Percentiles rank a stretch among this genome's conserved stretches.
Conservation (phyloP, 2,113 vertebrate genomes). For the Carassius carassius region DNA sequence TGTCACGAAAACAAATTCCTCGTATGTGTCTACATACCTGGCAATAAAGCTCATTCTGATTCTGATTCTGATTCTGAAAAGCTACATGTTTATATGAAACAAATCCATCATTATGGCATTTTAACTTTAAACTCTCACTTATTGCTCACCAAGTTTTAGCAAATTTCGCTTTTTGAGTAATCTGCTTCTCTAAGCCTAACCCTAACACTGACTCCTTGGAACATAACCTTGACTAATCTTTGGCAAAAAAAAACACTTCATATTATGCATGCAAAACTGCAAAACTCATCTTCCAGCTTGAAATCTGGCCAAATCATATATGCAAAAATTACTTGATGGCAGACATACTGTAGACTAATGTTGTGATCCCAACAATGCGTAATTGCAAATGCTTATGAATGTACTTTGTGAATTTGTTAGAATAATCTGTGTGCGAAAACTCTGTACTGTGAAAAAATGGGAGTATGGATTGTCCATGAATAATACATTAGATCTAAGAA, state of each 20-base stretch:
- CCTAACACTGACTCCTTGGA: background rate
- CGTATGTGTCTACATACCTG: too few relatives aligned
- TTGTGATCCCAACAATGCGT: background rate
- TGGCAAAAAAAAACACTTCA: too few relatives aligned
- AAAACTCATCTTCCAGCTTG: background rate
- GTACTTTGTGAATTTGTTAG: constrained; percentile 4
- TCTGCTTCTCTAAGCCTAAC: too few relatives aligned
- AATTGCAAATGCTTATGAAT: constrained; percentile 15
- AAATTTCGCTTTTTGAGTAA: too few relatives aligned
- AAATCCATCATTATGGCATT: too few relatives aligned
- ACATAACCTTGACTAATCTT: background rate
- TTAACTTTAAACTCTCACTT: too few relatives aligned
- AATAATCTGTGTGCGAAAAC: constrained; percentile 2
- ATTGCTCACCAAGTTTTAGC: too few relatives aligned
- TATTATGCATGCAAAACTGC: background rate
- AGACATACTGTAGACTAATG: background rate
- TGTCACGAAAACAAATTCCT: too few relatives aligned
- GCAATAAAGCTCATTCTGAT: too few relatives aligned
- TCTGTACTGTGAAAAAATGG: background rate
- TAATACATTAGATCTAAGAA: constrained; percentile 64
- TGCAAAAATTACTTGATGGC: background rate
- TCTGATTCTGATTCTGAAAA: too few relatives aligned
- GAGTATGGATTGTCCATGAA: constrained; percentile 58
- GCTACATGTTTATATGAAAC: too few relatives aligned
- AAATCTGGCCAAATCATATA: background rate